Base-by-base conservation (phyloP, 1,140 invertebrate species). In the Pogonus chalceus region DNA sequence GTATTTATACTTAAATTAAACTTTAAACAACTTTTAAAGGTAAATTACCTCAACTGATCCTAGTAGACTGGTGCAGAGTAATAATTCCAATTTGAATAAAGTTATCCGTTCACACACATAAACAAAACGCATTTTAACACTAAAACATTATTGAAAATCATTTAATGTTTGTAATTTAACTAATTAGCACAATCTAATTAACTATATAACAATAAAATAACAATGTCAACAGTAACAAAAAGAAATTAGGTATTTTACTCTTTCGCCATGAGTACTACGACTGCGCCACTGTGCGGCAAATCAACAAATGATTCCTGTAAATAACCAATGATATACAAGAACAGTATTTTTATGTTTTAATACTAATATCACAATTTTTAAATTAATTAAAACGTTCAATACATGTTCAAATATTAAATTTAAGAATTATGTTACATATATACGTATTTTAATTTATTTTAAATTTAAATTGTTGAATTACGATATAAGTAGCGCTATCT, bases 151-250 rank as follows among this genome's bases (percentile, higher is more conserved):
- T 51, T 20, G 14, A 26, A 26, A 26, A 51, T 18, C 18, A 26
- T 31, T n/a, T 22, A 51, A 31, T n/a, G 23, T 31, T 51, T 26
- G 16, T 31, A 20, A 51, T 51, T 51, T 35, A 26, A 26, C 23
- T 31, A 18, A 24, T 51, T 51, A 51, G 23, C 20, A 49, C 47
- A 49, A 14, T 51, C n/a, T 43, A 43, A 43, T 43, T 43, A 43
- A 43, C 37, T 43, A 18, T 43, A 43, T 35, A 31, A 51, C 23
- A 51, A 51, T 20, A 51, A 51, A 51, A 51, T 51, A 51, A 51
- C 49, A 51, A 22, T 51, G 49, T 31, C 49, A 51, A 51, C 23
- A 51, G 49, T 20, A 51, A 51, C 49, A 51, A 51, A 51, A 51
- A 51, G 49, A 51, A 51, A 16, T 51, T 31, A 51, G 49, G 22